Evolutionary conservation across 2,797 vertebrate species (phyloP).

Genomic region (Megaceryle alcyon): DNA sequence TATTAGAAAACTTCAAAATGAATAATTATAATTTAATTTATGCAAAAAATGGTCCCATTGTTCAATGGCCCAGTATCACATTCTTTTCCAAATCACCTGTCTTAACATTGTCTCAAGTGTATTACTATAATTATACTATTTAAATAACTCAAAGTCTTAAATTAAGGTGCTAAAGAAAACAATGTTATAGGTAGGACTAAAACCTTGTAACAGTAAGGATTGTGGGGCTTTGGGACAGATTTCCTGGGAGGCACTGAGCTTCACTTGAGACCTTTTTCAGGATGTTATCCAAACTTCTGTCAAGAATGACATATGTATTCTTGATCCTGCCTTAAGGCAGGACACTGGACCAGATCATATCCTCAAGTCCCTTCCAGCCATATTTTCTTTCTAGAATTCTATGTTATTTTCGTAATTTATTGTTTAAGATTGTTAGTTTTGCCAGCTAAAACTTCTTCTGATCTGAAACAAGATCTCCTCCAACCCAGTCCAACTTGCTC

Average conservation of each 20-base stretch:
- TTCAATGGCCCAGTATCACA: not conserved
- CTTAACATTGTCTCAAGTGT: not conserved
- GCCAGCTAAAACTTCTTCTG: not conserved
- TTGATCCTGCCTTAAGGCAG: not conserved
- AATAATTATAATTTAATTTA: not conserved
- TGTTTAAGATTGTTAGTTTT: conserved; percentile 33
- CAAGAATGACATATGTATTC: not conserved
- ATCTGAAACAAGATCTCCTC: not conserved
- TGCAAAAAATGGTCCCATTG: not conserved
- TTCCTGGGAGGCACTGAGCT: not conserved
- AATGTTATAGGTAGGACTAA: not conserved
- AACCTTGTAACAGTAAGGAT: not conserved
- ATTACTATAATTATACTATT: not conserved
- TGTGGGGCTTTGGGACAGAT: not conserved
- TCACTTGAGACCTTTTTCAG: not conserved
- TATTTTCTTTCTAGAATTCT: not conserved
- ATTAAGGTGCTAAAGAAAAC: not conserved
- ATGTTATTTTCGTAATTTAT: conserved; percentile 13
- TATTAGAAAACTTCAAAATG: not conserved
- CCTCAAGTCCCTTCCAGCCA: not conserved
- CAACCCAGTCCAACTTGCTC: not conserved
- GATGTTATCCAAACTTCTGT: not conserved
- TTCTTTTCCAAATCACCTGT: not conserved
- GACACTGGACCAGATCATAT: not conserved
- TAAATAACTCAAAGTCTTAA: not conserved